A percentile compares a stretch with the other conserved stretches of the same genome.
Evolutionary conservation across 2,888 invertebrate species (phyloP).

Genomic region (Eupithecia dodoneata): DNA sequence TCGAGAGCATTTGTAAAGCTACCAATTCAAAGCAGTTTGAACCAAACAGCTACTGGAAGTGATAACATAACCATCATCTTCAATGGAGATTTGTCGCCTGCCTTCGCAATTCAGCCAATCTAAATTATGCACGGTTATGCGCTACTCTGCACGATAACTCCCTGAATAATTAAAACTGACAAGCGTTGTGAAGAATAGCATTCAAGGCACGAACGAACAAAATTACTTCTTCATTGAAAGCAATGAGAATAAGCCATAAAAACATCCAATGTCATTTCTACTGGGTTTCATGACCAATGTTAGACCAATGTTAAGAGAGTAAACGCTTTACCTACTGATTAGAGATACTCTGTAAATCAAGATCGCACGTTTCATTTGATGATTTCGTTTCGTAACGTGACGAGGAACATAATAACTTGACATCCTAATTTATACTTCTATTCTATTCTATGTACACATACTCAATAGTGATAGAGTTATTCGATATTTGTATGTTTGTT

Average conservation of each 20-base stretch:
- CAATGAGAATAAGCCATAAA: not conserved
- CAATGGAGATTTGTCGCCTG: conserved; percentile 26
- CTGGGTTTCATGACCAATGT: not conserved
- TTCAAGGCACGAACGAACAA: not conserved
- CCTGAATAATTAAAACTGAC: not conserved
- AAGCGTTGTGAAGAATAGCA: not conserved
- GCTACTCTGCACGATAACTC: not conserved
- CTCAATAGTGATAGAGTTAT: not conserved
- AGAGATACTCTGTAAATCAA: conserved; percentile 59
- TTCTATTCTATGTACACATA: not conserved
- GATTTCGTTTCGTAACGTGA: conserved; percentile 47
- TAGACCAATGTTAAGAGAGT: conserved; percentile 20
- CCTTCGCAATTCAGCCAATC: conserved; percentile 12
- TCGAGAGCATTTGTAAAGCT: not conserved
- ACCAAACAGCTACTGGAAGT: conserved; percentile 24
- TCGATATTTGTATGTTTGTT: not conserved
- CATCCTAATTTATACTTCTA: conserved; percentile 1
- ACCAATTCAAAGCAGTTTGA: conserved; percentile 25
- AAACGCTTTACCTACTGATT: conserved; percentile 56
- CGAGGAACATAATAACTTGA: conserved; percentile 15
- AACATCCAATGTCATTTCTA: not conserved
- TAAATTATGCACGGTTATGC: not conserved
- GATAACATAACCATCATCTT: conserved; percentile 5
- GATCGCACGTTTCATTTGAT: conserved; percentile 54
- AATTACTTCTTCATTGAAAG: not conserved